phyloP scores from a whole-genome alignment of 2,888 invertebrate genomes.

The Plebejus argus region DNA sequence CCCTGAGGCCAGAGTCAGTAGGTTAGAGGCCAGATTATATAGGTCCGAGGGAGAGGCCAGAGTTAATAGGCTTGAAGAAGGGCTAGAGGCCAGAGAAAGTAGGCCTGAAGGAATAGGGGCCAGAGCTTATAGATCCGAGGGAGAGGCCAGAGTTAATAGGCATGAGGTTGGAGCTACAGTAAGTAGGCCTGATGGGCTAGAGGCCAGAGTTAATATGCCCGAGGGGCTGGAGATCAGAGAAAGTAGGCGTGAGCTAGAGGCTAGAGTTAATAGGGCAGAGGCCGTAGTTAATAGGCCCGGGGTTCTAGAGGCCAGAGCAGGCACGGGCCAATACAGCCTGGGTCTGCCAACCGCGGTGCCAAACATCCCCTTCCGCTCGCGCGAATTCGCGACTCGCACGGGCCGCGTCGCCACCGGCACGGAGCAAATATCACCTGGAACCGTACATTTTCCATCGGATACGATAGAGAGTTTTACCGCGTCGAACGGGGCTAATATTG shows the following conservation, averaged over 20 bases:
- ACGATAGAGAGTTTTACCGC: not conserved
- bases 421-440: not conserved
- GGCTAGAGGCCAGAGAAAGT: not conserved
- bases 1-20: too few relatives aligned
- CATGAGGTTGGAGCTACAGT: not conserved
- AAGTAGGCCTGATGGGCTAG: slow-evolving; percentile 62
- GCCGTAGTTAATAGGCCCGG: not conserved
- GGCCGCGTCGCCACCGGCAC: slow-evolving; percentile 1
- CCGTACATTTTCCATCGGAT: not conserved
- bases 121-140: too few relatives aligned
- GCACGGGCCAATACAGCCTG: slow-evolving; percentile 8
- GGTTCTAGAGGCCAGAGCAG: not conserved
- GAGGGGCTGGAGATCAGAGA: not conserved
- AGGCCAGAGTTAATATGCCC: not conserved
- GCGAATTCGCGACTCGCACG: not conserved
- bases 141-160: not conserved
- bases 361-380: not conserved
- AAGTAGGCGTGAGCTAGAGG: slow-evolving; percentile 63
- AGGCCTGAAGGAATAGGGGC: too few relatives aligned
- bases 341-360: not conserved
- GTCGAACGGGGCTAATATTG: not conserved
- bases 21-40: too few relatives aligned
- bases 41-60: not conserved
- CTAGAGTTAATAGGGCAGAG: not conserved
- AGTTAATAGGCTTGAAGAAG: not conserved